Conservation (phyloP, 2,888 invertebrate species). For the Hedya salicella region DNA sequence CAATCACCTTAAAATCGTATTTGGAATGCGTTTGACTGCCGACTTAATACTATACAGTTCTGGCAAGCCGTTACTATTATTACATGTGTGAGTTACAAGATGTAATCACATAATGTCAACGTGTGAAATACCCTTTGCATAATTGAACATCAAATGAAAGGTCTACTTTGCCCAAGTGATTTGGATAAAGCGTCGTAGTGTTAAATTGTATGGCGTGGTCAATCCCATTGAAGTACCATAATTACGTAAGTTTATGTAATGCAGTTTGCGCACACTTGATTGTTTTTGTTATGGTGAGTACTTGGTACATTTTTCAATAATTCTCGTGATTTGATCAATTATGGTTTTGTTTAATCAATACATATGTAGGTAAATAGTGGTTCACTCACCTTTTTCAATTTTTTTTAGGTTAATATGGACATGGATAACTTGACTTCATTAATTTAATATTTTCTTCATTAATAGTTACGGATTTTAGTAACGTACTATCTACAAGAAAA, state of each 20-base stretch:
- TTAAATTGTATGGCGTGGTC: slow-evolving; percentile 27
- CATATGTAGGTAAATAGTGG: too few species aligned
- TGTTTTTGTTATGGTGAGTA: not conserved
- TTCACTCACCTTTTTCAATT: too few species aligned
- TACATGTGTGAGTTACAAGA: too few species aligned
- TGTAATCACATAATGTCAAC: not conserved
- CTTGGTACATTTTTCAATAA: slow-evolving; percentile 3
- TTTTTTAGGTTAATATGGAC: too few species aligned
- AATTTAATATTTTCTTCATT: too few species aligned
- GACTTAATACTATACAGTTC: too few species aligned
- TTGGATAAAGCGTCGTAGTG: slow-evolving; percentile 10
- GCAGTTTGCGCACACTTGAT: not conserved
- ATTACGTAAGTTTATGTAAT: slow-evolving; percentile 32
- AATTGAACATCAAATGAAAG: slow-evolving; percentile 16
- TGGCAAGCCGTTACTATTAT: too few species aligned
- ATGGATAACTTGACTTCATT: too few species aligned
- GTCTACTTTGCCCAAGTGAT: slow-evolving; percentile 14
- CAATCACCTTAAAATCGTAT: not conserved
- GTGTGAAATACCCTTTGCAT: slow-evolving; percentile 17
- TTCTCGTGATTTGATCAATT: not conserved
- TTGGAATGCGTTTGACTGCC: not conserved
- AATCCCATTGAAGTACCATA: slow-evolving; percentile 16
- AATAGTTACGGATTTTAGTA: too few species aligned
- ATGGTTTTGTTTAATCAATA: too few species aligned
- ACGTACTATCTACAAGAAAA: too few species aligned